Evolutionary conservation across 2,888 invertebrate species (phyloP).

Genomic region (Zygogramma bicolorata): DNA sequence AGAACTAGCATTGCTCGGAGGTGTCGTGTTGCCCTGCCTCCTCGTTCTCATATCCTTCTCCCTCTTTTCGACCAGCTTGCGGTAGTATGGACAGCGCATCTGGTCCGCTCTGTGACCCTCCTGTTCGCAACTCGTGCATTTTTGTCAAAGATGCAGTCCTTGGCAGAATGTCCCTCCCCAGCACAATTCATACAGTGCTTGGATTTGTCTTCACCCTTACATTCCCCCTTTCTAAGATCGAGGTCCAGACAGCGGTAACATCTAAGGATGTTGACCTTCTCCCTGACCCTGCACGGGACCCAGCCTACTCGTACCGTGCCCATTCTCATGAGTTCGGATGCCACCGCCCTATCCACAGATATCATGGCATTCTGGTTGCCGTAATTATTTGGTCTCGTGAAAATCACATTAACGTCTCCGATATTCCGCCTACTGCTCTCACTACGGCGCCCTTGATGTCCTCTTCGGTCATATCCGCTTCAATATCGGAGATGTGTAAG

Average conservation of each 20-base stretch:
- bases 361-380: neutral
- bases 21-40: too few species aligned
- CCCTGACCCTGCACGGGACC: neutral
- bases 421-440: neutral
- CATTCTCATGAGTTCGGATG: neutral
- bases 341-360: neutral
- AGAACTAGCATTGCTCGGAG: neutral
- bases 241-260: neutral
- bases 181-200: neutral
- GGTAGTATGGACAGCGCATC: neutral
- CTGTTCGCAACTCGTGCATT: neutral
- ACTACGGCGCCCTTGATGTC: neutral
- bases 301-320: neutral
- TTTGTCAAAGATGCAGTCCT: neutral
- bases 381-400: neutral
- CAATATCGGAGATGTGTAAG: neutral
- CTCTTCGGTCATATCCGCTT: neutral
- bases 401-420: too few species aligned
- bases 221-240: neutral
- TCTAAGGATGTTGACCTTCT: neutral
- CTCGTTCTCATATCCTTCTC: neutral
- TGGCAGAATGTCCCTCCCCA: neutral
- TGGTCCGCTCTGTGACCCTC: conserved; percentile 1
- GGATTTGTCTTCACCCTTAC: neutral
- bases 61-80: neutral